phyloP scores from a whole-genome alignment of 2,888 invertebrate genomes.

The Netelia virgata region DNA sequence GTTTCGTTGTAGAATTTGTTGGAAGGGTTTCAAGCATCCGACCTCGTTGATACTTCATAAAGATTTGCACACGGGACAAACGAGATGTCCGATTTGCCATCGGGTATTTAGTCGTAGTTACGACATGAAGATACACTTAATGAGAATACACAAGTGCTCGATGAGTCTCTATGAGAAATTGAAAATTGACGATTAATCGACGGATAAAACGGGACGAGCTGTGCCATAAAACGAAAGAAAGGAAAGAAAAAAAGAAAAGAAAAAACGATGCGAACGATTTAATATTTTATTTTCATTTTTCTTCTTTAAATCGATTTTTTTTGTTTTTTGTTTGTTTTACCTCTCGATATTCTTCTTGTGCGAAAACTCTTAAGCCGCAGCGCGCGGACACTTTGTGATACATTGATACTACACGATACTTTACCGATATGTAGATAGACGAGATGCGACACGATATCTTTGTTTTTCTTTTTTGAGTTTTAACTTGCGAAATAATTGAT shows the following conservation, averaged over 20 bases:
- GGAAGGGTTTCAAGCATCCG: slow-evolving; percentile 88
- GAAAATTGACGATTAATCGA: slow-evolving; percentile 3
- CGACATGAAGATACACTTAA: slow-evolving; percentile 88
- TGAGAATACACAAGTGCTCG: slow-evolving; percentile 87
- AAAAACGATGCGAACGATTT: background rate
- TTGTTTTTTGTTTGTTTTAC: background rate
- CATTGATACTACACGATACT: slow-evolving; percentile 12
- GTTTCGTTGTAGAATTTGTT: slow-evolving; percentile 88
- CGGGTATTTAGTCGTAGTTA: slow-evolving; percentile 88
- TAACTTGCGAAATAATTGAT: background rate
- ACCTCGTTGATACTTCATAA: slow-evolving; percentile 88
- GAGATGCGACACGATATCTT: slow-evolving; percentile 3
- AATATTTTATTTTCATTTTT: background rate
- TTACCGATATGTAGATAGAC: slow-evolving; percentile 31
- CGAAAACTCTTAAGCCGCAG: slow-evolving; percentile 53
- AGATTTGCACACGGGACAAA: slow-evolving; percentile 88
- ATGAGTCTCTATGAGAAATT: slow-evolving; percentile 53
- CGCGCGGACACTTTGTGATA: slow-evolving; percentile 57
- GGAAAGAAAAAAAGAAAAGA: background rate
- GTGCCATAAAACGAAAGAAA: slow-evolving; percentile 51
- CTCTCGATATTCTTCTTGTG: slow-evolving; percentile 22
- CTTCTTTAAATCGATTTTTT: background rate
- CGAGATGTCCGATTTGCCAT: slow-evolving; percentile 88
- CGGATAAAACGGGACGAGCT: slow-evolving; percentile 16
- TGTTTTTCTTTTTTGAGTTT: slow-evolving; percentile 19